These are phyloP conservation scores for Campylomormyrus numenius DNA, from an alignment of 2,113 vertebrate species.

Conservation along the genomic window DNA sequence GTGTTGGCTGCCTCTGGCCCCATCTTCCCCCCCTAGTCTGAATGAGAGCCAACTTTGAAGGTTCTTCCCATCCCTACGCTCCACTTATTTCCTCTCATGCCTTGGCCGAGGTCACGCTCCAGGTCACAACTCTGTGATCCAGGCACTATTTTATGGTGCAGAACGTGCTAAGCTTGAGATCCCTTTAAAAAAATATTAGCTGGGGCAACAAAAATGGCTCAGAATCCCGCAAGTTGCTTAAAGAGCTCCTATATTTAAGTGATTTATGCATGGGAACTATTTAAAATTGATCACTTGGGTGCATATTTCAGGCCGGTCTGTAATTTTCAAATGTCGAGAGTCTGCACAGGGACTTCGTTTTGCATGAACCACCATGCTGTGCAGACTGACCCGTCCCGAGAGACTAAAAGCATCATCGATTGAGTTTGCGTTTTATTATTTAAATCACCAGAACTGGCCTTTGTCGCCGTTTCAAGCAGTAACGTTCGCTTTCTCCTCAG, in stretches of 20 bases:
- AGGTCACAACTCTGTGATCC: neutral
- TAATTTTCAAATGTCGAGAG: neutral
- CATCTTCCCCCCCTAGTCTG: neutral
- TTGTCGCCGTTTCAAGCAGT: neutral
- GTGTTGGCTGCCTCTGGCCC: neutral
- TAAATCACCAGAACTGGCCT: neutral
- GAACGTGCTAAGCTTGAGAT: neutral
- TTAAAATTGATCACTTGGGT: neutral
- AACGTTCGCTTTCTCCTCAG: neutral
- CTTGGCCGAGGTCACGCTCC: neutral
- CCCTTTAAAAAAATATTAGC: neutral
- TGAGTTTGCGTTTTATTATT: neutral
- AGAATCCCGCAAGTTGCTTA: neutral
- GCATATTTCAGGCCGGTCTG: neutral
- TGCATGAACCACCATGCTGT: neutral
- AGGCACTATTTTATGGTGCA: neutral
- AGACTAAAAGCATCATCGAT: neutral
- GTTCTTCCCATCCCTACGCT: neutral
- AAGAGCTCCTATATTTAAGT: neutral
- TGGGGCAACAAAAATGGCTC: neutral
- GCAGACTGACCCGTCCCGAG: neutral
- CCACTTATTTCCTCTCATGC: neutral
- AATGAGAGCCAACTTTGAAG: neutral
- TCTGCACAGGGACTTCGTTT: neutral
- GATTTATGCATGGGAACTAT: conserved; percentile 5